Base-by-base conservation (phyloP, 2,888 invertebrate genomes). In the Cotesia congregata region DNA sequence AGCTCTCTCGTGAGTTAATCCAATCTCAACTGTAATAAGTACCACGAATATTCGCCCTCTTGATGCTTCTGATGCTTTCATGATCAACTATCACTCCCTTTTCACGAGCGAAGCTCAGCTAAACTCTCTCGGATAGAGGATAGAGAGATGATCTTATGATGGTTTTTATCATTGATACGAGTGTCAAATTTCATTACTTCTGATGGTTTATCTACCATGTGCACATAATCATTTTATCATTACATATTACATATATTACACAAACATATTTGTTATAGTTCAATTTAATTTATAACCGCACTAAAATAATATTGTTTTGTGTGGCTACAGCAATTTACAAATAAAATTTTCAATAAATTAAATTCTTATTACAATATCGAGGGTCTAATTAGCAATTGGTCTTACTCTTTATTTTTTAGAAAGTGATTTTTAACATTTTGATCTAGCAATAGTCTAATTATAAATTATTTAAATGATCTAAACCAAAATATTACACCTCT, bases 11-110 rank as follows among this genome's bases (percentile, higher is more conserved):
- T 83, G 83, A 84, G 85, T 84, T 86, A 86, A 86, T 87, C 84
- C 82, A 85, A 86, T 85, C 83, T 80, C 79, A 75, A 65, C 67
- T 77, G 83, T 85, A 86, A 87, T 86, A 85, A 86, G 84, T 85
- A 20, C 41, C 64, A 67, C 60, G 60, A 72, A 61, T 71, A 72
- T 78, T 74, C 75, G 50, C 71, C 60, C 67, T 71, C 71, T 71
- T 61, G 38, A 71, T 50, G 59, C 65, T 41, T 67, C 67, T 70
- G 39, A 65, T 59, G 74, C 68, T 61, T 59, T 40, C 62, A 17
- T 59, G 70, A 75, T 70, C 72, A 72, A 50, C 72, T 12, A 12
- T 38, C 12, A 65, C 12, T 50, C 50, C 50, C 50, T 50, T 50
- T 50, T 50, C 50, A 50, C 50, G 12, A 50, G 4, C 50, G 4